These are phyloP conservation scores for Oplegnathus fasciatus DNA, from an alignment of 2,113 vertebrate genomes.

Conservation along the genomic window DNA sequence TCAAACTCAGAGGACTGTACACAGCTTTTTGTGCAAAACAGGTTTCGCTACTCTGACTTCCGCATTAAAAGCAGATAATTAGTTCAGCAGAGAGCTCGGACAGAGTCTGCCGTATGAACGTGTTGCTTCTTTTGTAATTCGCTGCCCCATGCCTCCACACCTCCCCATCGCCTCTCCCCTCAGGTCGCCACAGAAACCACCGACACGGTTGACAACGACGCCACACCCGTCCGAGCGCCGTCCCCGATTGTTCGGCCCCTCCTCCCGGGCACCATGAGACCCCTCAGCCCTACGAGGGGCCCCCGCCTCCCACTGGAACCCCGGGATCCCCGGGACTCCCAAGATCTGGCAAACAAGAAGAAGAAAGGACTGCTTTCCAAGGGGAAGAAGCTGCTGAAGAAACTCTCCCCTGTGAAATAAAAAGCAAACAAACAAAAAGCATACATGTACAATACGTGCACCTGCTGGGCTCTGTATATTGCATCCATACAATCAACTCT, in stretches of 20 bases:
- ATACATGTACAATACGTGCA: slow-evolving; percentile 39
- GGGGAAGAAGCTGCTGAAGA: slow-evolving; percentile 97
- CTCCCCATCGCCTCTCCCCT: slow-evolving; percentile 80
- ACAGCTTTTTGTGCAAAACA: background rate
- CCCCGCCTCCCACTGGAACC: slow-evolving; percentile 60
- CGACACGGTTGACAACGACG: slow-evolving; percentile 88
- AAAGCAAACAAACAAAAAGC: slow-evolving; percentile 5
- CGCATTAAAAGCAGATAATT: background rate
- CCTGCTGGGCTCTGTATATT: slow-evolving; percentile 65
- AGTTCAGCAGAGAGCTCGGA: no score
- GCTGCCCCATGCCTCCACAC: slow-evolving; percentile 67
- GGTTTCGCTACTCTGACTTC: background rate
- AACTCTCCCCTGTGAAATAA: slow-evolving; percentile 89
- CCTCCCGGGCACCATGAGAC: slow-evolving; percentile 86
- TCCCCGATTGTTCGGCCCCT: slow-evolving; percentile 92
- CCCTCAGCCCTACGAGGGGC: slow-evolving; percentile 89
- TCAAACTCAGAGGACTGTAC: background rate
- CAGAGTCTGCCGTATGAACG: background rate
- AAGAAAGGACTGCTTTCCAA: slow-evolving; percentile 98
- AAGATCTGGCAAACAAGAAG: slow-evolving; percentile 94
- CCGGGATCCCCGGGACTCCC: slow-evolving; percentile 85
- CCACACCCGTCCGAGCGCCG: slow-evolving; percentile 88
- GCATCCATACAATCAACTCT: slow-evolving; percentile 75
- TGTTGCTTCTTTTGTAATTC: slow-evolving; percentile 70
- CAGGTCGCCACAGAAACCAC: slow-evolving; percentile 85